Base-by-base conservation (phyloP, 2,797 vertebrate species). In the Prunella strophiata region DNA sequence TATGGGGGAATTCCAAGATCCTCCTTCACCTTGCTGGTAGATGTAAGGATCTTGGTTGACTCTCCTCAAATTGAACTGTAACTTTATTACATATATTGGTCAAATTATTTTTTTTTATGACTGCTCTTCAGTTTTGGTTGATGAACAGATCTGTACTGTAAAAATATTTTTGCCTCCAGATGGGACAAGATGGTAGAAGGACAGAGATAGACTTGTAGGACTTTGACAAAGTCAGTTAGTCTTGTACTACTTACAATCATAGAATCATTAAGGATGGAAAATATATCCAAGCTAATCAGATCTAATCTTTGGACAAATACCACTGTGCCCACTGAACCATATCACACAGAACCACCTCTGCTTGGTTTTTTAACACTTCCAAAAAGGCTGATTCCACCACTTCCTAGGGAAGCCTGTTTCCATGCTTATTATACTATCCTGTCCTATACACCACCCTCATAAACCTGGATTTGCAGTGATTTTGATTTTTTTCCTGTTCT, bases 301-400 rank as follows among this genome's bases (percentile, higher is more conserved):
- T 11, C 12, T n/a, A 47, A 7, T 11, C 29, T 65, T 71, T 65
- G 32, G 30, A 51, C 38, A 45, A 52, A 59, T 51, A 27, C 13
- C 34, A 52, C 6, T 0, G 4, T 66, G 21, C 13, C n/a, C 22
- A 47, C 22, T 40, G 22, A 52, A 40, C 17, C 4, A 14, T 40
- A 58, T 23, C 0, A 1, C 1, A 3, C 12, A 65, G 38, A 3
- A 8, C 15, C n/a, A 47, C 15, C 26, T 34, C 45, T 47, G 5
- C 10, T 13, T 32, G 12, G 1, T 5, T 47, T 76, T 34, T 45
- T 51, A 65, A 34, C 30, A 34, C 10, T n/a, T 71, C 20, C n/a
- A 1, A 0, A 29, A 48, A 65, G 36, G 38, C 22, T 71, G 29
- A 40, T 22, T 82, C 19, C 16, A 50, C 29, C 25, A 51, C 7